These are phyloP conservation scores for Alviniconcha strummeri DNA, from an alignment of 2,888 invertebrate species.

Conservation along the genomic window DNA sequence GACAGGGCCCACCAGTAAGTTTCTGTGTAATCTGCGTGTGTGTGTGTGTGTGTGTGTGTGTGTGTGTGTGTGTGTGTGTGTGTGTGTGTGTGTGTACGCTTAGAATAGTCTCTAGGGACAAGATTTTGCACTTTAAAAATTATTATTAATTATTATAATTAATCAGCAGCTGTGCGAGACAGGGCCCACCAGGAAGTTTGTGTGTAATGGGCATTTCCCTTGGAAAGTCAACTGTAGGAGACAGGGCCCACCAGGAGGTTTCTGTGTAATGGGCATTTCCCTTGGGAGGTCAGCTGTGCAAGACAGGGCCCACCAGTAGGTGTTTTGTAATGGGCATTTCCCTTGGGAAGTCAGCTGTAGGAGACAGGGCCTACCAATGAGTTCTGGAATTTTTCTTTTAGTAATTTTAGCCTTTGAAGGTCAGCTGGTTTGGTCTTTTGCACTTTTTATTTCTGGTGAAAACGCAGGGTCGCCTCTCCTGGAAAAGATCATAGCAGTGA, in stretches of 20 bases:
- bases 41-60: slow-evolving; percentile 1
- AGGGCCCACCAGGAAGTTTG: not conserved
- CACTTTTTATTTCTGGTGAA: too few relatives aligned
- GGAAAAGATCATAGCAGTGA: too few relatives aligned
- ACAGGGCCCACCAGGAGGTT: too few relatives aligned
- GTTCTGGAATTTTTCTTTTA: too few relatives aligned
- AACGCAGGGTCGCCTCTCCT: too few relatives aligned
- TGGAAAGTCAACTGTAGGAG: not conserved
- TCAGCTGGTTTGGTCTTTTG: too few relatives aligned
- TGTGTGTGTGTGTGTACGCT: not conserved
- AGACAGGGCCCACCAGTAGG: not conserved
- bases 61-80: not conserved
- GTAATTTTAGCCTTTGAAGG: too few relatives aligned
- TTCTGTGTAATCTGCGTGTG: not conserved
- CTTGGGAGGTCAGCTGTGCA: not conserved
- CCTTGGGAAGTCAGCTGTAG: too few relatives aligned
- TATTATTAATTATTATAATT: not conserved
- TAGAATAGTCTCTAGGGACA: not conserved
- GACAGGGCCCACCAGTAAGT: not conserved
- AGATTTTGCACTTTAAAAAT: too few relatives aligned
- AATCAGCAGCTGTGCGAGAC: not conserved
- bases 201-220: not conserved
- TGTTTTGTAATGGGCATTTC: not conserved
- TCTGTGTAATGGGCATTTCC: not conserved
- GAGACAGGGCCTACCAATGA: not conserved